These are phyloP conservation scores for Buathra laborator DNA, from an alignment of 2,888 invertebrate species.

Conservation along the genomic window DNA sequence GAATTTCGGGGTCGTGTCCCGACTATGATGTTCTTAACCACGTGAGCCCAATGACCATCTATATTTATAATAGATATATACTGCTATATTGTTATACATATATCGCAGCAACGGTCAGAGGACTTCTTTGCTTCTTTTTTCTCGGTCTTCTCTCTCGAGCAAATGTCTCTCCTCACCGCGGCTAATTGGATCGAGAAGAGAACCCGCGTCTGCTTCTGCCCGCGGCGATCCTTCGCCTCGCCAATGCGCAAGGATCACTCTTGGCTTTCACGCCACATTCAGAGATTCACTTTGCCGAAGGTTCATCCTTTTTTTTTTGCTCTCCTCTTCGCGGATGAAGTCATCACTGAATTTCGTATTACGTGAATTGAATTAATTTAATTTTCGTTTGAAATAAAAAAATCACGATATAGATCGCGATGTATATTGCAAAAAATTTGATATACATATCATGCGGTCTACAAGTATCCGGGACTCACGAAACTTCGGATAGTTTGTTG, in stretches of 20 bases:
- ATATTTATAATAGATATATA: slow-evolving; percentile 1
- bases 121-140: slow-evolving; percentile 11
- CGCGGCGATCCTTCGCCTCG: slow-evolving; percentile 34
- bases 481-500: slow-evolving; percentile 41
- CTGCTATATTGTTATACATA: slow-evolving; percentile 23
- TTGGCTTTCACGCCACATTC: slow-evolving; percentile 25
- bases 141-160: background rate
- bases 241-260: slow-evolving; percentile 29
- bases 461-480: background rate
- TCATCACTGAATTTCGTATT: slow-evolving; percentile 18
- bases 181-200: slow-evolving; percentile 56
- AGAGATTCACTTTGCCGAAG: slow-evolving; percentile 33
- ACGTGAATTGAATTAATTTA: background rate
- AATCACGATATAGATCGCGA: background rate
- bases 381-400: background rate
- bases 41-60: slow-evolving; percentile 10
- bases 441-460: slow-evolving; percentile 29
- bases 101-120: slow-evolving; percentile 43
- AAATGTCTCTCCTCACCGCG: slow-evolving; percentile 25
- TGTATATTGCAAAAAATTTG: slow-evolving; percentile 4
- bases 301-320: background rate
- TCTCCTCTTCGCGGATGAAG: slow-evolving; percentile 12
- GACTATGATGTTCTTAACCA: background rate
- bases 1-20: background rate
- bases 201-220: slow-evolving; percentile 26